A percentile compares a stretch with the other conserved stretches of the same genome.
Conservation (phyloP, 2,888 invertebrate genomes). For the Calliopum simillimum region DNA sequence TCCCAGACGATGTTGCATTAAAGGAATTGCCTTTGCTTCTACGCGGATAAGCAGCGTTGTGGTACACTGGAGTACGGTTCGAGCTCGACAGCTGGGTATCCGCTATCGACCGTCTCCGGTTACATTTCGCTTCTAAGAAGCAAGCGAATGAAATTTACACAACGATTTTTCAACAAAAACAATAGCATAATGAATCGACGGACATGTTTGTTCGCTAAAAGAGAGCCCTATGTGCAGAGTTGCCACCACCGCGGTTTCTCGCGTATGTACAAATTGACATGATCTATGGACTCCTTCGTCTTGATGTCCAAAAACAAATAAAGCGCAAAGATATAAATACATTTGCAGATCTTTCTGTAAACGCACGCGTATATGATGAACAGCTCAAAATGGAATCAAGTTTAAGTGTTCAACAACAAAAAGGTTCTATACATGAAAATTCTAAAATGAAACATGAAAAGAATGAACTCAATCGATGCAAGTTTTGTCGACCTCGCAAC, state of each 20-base stretch:
- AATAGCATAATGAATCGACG: neutral
- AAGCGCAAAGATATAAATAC: too few relatives aligned
- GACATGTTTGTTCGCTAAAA: neutral
- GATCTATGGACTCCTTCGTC: too few relatives aligned
- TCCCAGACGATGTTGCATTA: too few relatives aligned
- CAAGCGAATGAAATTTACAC: constrained; percentile 1
- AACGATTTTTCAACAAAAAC: neutral
- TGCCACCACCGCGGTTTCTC: neutral
- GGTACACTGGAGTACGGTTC: too few relatives aligned
- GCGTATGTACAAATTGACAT: neutral
- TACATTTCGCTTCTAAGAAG: neutral
- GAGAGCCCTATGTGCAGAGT: neutral
- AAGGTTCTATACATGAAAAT: neutral
- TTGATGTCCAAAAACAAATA: too few relatives aligned
- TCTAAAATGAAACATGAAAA: neutral
- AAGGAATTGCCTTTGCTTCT: too few relatives aligned
- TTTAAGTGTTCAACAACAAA: neutral
- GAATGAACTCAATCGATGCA: too few relatives aligned
- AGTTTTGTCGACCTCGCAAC: too few relatives aligned
- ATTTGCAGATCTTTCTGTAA: neutral
- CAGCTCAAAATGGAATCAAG: neutral
- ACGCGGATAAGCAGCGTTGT: too few relatives aligned
- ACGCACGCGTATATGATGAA: neutral
- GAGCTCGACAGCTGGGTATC: too few relatives aligned
- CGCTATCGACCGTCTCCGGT: constrained; percentile 48